Base-by-base conservation (phyloP, 2,797 vertebrate species). In the Brotogeris chrysoptera region DNA sequence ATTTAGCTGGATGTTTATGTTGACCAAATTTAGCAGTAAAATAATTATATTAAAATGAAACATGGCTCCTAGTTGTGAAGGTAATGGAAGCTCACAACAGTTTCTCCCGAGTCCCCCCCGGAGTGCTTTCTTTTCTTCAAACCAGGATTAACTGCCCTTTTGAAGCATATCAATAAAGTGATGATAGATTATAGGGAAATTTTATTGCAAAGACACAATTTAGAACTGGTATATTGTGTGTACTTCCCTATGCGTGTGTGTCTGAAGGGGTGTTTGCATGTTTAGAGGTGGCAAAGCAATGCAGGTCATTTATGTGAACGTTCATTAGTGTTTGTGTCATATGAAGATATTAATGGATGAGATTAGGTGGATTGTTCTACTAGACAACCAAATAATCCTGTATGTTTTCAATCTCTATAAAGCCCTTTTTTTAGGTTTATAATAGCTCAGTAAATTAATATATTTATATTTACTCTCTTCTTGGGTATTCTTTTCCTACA, bases 121-220 rank as follows among this genome's bases (percentile, higher is more conserved):
- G n/a, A n/a, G 83, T 79, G 78, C 53, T 92, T 71, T 83, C 57
- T 78, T 92, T 76, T 93, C 86, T 82, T 90, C 74, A 60, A 25
- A 88, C 38, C 39, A 85, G 80, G 80, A 92, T 88, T 68, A 82
- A 77, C 46, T 60, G 64, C 73, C 70, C 71, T 77, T 66, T 64
- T n/a, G 55, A 85, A 92, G 47, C 55, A 71, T 41, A 44, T 60
- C 11, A 28, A 63, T 70, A 50, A 73, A 91, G 84, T 70, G 14
- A 69, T 68, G 44, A 12, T 86, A 69, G 82, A 86, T 91, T 79
- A 50, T 12, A 78, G 41, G 50, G 46, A 57, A 86, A 50, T 46
- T 57, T 83, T 80, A 65, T 88, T 86, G 57, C 76, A 53, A 43
- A 91, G 24, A 7, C 34, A 27, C 15, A 7, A 23, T 76, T 90